phyloP scores from a whole-genome alignment of 92 coral and sea anemone species.

The Epizoanthus scotinus region DNA sequence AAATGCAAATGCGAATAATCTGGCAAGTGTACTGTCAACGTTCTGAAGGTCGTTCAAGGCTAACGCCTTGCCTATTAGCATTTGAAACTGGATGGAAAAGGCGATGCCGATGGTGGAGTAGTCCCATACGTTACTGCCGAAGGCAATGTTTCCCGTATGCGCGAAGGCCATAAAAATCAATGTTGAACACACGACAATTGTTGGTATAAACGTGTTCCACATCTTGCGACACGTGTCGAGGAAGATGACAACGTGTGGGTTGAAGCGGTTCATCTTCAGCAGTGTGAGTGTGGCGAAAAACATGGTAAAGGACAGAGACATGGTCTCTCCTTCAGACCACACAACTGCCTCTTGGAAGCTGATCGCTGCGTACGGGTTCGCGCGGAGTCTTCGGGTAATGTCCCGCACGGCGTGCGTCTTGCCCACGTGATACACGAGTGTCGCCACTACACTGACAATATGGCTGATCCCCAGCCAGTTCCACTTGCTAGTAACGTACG shows the following conservation, averaged over 20 bases:
- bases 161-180: background rate
- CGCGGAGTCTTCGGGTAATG: background rate
- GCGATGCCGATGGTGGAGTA: background rate
- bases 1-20: background rate
- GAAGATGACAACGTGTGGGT: background rate
- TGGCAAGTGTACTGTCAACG: background rate
- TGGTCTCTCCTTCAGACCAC: background rate
- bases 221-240: background rate
- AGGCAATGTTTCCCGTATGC: background rate
- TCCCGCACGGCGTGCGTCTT: background rate
- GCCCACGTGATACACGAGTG: background rate
- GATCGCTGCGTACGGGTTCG: background rate
- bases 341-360: background rate
- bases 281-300: background rate
- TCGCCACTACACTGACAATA: background rate
- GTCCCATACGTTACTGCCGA: background rate
- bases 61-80: background rate
- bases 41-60: background rate
- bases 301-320: background rate
- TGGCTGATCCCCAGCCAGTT: slow-evolving; percentile 1
- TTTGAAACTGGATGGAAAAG: background rate
- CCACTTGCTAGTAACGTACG: background rate
- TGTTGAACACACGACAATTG: background rate
- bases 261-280: background rate
- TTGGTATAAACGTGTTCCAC: background rate